These are phyloP conservation scores for Sinocyclocheilus anophthalmus DNA, from an alignment of 2,113 vertebrate species.

Conservation along the genomic window DNA sequence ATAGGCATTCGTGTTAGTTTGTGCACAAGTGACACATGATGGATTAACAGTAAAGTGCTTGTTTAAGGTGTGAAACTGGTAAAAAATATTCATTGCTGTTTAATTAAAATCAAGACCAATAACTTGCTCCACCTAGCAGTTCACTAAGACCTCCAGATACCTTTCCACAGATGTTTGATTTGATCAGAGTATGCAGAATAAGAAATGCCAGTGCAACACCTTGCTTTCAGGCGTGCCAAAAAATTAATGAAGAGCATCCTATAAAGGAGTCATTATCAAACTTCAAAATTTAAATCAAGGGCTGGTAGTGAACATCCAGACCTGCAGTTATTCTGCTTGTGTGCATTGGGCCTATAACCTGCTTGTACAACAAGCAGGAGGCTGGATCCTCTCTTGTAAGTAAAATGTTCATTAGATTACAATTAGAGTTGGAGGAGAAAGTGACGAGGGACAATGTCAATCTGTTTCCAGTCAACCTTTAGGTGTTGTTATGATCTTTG, in stretches of 20 bases:
- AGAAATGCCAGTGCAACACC: conserved; percentile 23
- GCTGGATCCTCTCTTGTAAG: conserved; percentile 63
- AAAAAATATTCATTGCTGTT: neutral
- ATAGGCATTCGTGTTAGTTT: neutral
- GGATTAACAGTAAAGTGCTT: neutral
- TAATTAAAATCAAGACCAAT: neutral
- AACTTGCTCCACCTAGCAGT: neutral
- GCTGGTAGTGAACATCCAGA: conserved; percentile 13
- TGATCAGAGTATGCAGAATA: conserved; percentile 19
- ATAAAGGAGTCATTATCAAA: conserved; percentile 66
- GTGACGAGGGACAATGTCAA: conserved; percentile 4
- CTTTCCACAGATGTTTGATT: conserved; percentile 9
- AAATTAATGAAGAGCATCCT: conserved; percentile 66
- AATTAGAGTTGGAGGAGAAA: conserved; percentile 65
- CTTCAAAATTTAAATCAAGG: conserved; percentile 57
- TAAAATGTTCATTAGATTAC: conserved; percentile 76
- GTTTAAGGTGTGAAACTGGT: neutral
- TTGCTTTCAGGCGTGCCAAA: conserved; percentile 59
- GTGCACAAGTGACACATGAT: neutral
- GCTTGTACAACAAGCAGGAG: conserved; percentile 73
- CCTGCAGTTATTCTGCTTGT: conserved; percentile 49
- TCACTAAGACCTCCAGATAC: conserved; percentile 25
- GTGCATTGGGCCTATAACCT: conserved; percentile 62
- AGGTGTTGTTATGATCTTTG: conserved; percentile 10
- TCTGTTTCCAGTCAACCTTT: conserved; percentile 23